Conservation (phyloP, 2,888 invertebrate genomes). For the Polylopha cassiicola region DNA sequence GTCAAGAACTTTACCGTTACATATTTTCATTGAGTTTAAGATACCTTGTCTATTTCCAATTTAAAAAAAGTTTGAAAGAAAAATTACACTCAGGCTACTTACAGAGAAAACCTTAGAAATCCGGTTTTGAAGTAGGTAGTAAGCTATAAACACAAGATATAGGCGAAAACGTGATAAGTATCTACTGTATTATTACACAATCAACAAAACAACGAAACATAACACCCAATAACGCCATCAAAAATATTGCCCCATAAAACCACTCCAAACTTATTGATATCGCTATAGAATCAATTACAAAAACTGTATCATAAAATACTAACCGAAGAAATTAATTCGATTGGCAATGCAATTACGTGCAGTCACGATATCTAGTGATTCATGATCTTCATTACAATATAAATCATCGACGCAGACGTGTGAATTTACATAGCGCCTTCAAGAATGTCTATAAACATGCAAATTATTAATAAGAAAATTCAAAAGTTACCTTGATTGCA, state of each 20-base stretch:
- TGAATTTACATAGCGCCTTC: constrained; percentile 57
- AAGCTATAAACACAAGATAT: constrained; percentile 53
- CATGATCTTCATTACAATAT: constrained; percentile 58
- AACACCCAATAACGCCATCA: constrained; percentile 23
- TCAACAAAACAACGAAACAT: constrained; percentile 24
- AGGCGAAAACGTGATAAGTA: constrained; percentile 32
- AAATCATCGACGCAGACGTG: constrained; percentile 55
- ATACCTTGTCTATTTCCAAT: too few relatives aligned
- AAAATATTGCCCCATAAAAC: constrained; percentile 37
- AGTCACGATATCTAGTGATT: constrained; percentile 70
- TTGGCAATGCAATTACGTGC: constrained; percentile 70
- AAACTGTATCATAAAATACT: constrained; percentile 68
- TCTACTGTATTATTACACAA: constrained; percentile 17
- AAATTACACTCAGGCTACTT: too few relatives aligned
- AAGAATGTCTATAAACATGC: constrained; percentile 50
- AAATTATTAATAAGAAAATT: constrained; percentile 36
- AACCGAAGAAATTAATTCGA: constrained; percentile 69
- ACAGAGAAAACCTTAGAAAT: too few relatives aligned
- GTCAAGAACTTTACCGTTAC: too few relatives aligned
- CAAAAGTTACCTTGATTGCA: constrained; percentile 18
- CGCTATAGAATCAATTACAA: constrained; percentile 64
- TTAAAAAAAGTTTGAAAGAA: too few relatives aligned
- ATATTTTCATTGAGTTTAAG: too few relatives aligned
- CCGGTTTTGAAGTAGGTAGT: too few relatives aligned
- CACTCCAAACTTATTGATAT: constrained; percentile 48